Evolutionary conservation across 2,113 vertebrate species (phyloP), one percentile per base, ranked within the genome.

Genomic region (Neolamprologus tretocephalus): DNA sequence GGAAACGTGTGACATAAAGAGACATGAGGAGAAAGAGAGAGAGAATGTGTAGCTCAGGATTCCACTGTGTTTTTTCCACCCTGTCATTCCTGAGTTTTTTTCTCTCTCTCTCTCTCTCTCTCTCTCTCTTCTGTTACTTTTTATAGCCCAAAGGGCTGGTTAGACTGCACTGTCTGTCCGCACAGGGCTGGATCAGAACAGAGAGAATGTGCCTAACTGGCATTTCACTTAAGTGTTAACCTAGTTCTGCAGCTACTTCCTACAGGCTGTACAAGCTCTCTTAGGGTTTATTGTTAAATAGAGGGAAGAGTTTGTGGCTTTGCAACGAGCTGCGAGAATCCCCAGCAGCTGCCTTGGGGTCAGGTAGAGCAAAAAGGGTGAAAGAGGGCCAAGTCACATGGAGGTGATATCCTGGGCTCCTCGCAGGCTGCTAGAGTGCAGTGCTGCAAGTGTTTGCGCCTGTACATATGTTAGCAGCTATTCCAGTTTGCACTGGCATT

Each of bases 1-100:
- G 26, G 80, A 68, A 84, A 42, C 31, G 8, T 85, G 82, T 14
- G 81, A 89, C 83, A 90, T 88, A 89, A 79, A 82, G 86, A 89
- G 68, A 68, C 80, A 73, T 42, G 33, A 28, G 71, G 17, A 55
- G 68, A 75, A 21, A 40, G 33, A 84, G 71, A 73, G 75, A 82
- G 28, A 37, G 90, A 89, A 90, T 85, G 79, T 75, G 28, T 58
- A 37, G 86, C 83, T 54, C 33, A 85, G 85, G 73, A 94, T 92
- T 93, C 92, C 91, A 55, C 88, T 23, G 45, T 90, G 87, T 84
- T 81, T 92, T 94, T 94, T 93, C 93, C 85, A 53, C 85, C 86
- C 92, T 85, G 91, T 91, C 89, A 92, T 93, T 94, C 92, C 92
- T 90, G 81, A 83, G 81, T 86, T 91, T 91, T 79, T 81, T 42